These are phyloP conservation scores for Nothocercus nigrocapillus DNA, from an alignment of 2,113 vertebrate genomes.

Conservation along the genomic window DNA sequence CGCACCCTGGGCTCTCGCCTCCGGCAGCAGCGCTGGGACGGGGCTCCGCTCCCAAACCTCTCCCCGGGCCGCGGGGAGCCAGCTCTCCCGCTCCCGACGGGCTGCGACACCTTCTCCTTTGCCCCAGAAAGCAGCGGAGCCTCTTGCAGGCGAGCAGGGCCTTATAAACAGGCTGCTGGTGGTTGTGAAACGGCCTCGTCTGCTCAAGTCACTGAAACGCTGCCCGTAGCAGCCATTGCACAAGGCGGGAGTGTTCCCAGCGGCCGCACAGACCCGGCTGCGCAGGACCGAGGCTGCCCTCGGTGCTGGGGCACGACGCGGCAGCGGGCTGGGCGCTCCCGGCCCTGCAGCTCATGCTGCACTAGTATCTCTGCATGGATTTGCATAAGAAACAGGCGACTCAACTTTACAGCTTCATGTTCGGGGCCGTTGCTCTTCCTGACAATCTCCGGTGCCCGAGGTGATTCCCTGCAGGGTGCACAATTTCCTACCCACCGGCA, in stretches of 20 bases:
- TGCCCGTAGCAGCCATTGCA: background rate
- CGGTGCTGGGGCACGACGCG: background rate
- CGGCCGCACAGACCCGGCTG: background rate
- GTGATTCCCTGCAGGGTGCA: background rate
- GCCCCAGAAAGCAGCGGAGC: background rate
- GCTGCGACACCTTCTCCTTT: background rate
- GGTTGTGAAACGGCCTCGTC: slow-evolving; percentile 34
- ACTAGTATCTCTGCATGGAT: background rate
- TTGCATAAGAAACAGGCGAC: background rate
- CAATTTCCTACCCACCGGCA: background rate
- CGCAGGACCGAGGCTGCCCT: background rate
- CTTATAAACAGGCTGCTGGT: slow-evolving; percentile 8
- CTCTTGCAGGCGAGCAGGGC: slow-evolving; percentile 18
- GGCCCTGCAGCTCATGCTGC: background rate
- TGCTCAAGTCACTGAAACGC: background rate
- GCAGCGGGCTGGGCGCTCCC: no score
- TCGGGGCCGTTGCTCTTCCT: background rate
- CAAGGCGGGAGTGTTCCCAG: background rate
- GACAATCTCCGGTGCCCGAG: background rate
- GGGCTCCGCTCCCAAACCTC: background rate
- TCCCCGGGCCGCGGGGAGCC: background rate
- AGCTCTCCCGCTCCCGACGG: background rate
- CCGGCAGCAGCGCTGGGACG: background rate
- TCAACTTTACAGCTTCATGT: background rate
- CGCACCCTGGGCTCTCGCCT: background rate